Base-by-base conservation (phyloP, 1,140 invertebrate genomes). In the Adelges cooleyi region DNA sequence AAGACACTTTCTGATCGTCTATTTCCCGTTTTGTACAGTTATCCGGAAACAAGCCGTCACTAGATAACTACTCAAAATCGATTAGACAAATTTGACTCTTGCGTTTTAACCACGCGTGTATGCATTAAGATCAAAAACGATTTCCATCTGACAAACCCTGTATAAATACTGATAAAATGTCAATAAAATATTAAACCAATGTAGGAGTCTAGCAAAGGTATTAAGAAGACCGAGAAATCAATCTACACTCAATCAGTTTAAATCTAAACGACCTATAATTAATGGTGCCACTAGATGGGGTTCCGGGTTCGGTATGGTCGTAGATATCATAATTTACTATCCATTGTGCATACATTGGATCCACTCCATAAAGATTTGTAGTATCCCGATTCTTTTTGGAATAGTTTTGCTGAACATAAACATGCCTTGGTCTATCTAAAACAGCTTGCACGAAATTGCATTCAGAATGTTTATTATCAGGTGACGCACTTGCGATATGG, bases 1-100 rank as follows among this genome's bases (percentile, higher is more conserved):
- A 92, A 40, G 81, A 81, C 53, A 84, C 81, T 70, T 79, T 77
- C 51, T 85, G 83, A 70, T 87, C 84, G 25, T 85, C 82, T 72
- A 93, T 93, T 76, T 93, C 90, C 69, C 90, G 77, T 69, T 86
- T 84, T 0, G 89, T 92, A 71, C 84, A 92, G 73, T 91, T 89
- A 73, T 93, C 90, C 5, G 86, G 84, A 73, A 91, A 93, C 62
- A 92, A 79, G 74, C 91, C 86, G 42, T 85, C 84, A 67, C 77
- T 78, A 51, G 80, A 80, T 2, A 93, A 72, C 15, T 81, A 79
- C 68, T 81, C 82, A 69, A 87, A 87, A 74, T 92, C 89, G 52
- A 91, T 81, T 2, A 90, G 90, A 74, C 90, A 93, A 67, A 81
- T 77, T 15, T 78, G 78, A 65, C 82, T 81, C 71, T 86, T 81